A percentile compares a stretch with the other conserved stretches of the same genome.
Conservation (phyloP, 2,113 vertebrate genomes). For the Perca flavescens region DNA sequence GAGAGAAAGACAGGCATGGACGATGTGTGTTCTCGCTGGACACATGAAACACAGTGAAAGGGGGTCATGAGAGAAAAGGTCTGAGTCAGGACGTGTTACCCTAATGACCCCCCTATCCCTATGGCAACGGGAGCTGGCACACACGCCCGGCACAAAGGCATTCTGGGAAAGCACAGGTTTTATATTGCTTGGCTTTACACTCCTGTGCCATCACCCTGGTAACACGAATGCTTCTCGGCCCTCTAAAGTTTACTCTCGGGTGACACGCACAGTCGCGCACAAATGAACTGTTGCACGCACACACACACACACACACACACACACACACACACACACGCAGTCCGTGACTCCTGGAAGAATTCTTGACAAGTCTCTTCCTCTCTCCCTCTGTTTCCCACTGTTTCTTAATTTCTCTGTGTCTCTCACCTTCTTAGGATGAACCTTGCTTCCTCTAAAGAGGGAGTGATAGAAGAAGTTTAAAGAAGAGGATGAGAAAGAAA, state of each 20-base stretch:
- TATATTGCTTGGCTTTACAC: conserved; percentile 83
- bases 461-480: not conserved
- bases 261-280: conserved; percentile 42
- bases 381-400: conserved; percentile 26
- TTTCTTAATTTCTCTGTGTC: conserved; percentile 5
- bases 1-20: conserved; percentile 19
- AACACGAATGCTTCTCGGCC: conserved; percentile 76
- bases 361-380: conserved; percentile 56
- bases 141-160: conserved; percentile 79
- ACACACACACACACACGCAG: conserved; percentile 18
- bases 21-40: conserved; percentile 26
- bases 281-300: not conserved
- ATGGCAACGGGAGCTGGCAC: conserved; percentile 79
- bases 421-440: not conserved
- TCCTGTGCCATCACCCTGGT: conserved; percentile 76
- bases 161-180: conserved; percentile 84
- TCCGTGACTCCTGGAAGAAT: conserved; percentile 44
- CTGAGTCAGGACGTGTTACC: conserved; percentile 78
- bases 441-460: not conserved
- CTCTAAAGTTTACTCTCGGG: conserved; percentile 81
- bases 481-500: not conserved
- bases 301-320: conserved; percentile 46
- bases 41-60: conserved; percentile 37
- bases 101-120: conserved; percentile 70
- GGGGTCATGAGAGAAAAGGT: conserved; percentile 66